phyloP scores from a whole-genome alignment of 1,140 invertebrate species.

The Trigoniulus corallinus region DNA sequence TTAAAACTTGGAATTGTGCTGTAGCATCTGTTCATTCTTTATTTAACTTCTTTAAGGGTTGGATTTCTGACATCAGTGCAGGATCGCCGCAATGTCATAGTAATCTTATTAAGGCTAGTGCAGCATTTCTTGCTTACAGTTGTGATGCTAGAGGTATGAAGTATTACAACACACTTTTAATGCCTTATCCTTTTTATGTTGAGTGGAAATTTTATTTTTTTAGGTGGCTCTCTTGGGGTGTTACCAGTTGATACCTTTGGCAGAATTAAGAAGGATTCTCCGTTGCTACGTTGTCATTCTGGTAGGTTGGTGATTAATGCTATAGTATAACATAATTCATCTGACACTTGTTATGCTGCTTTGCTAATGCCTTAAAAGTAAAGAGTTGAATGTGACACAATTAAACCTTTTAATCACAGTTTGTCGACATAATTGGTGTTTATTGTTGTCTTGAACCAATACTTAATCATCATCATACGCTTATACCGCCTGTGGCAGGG shows the following conservation, averaged over 20 bases:
- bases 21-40: no score
- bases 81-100: conserved; percentile 82
- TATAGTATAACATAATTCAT: not conserved
- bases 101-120: conserved; percentile 81
- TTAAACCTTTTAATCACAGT: no score
- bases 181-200: not conserved
- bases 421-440: no score
- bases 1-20: no score
- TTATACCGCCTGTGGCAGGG: no score
- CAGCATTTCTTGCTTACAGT: conserved; percentile 83
- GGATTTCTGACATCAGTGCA: conserved; percentile 72
- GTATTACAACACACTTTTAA: not conserved
- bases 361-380: no score
- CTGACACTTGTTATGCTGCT: no score
- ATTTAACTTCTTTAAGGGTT: conserved; percentile 32
- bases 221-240: conserved; percentile 68
- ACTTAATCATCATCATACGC: no score
- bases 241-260: conserved; percentile 70
- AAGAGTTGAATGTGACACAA: no score
- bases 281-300: conserved; percentile 39
- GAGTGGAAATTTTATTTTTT: conserved; percentile 13
- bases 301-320: conserved; percentile 15
- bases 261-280: conserved; percentile 66
- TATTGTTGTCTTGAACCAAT: no score
- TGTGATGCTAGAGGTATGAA: conserved; percentile 41